Evolutionary conservation across 2,113 vertebrate genomes (phyloP).

Genomic region (Trogon surrucura): DNA sequence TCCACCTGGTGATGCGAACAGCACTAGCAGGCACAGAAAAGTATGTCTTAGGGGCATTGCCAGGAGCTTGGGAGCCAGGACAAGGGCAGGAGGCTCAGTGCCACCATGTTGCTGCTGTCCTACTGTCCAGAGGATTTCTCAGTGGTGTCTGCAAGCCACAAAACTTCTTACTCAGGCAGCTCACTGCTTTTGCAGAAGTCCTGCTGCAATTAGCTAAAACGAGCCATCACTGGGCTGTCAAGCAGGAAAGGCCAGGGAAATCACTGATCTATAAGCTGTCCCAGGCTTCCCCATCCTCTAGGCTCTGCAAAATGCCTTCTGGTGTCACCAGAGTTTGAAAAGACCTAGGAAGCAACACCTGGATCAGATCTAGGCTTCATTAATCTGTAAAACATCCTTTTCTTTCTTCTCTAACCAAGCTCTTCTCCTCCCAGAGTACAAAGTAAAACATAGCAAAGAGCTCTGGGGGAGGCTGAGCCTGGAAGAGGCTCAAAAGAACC

Average conservation of each 20-base stretch:
- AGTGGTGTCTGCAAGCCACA: not conserved
- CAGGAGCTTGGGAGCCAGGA: not conserved
- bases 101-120: accelerated
- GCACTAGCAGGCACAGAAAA: not conserved
- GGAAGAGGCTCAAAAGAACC: constrained; percentile 52
- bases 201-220: not conserved
- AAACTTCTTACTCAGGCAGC: accelerated
- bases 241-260: not conserved
- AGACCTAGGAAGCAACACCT: not conserved
- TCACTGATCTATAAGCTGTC: not conserved
- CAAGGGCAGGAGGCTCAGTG: not conserved
- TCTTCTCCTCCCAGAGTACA: not conserved
- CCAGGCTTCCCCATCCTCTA: not conserved
- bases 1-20: not conserved
- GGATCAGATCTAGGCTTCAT: constrained; percentile 4
- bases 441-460: not conserved
- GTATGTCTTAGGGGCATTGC: not conserved
- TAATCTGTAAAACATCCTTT: not conserved
- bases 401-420: not conserved
- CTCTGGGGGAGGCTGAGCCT: not conserved
- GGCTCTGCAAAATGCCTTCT: not conserved
- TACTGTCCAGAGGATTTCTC: not conserved
- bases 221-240: not conserved
- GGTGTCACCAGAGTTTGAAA: not conserved
- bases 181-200: not conserved